phyloP scores from a whole-genome alignment of 2,888 invertebrate species.

The Eupithecia dodoneata region DNA sequence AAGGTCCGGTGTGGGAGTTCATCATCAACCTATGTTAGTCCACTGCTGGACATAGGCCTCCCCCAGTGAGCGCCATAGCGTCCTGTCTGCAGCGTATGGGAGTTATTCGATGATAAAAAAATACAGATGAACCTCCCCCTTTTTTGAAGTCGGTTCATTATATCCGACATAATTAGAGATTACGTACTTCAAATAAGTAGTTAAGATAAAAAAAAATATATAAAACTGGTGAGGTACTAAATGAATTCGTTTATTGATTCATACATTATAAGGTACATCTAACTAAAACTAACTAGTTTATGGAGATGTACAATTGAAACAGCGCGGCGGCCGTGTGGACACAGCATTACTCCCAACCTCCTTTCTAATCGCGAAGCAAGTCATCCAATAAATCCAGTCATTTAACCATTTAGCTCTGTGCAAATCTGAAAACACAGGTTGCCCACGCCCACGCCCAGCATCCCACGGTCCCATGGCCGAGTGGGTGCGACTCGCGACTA shows the following conservation, averaged over 20 bases:
- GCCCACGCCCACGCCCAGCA: constrained; percentile 24
- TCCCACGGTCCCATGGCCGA: constrained; percentile 2
- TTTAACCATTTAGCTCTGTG: constrained; percentile 16
- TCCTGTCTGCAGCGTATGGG: too few relatives aligned
- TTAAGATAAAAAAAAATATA: background rate
- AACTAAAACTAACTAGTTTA: background rate
- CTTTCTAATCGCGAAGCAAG: constrained; percentile 8
- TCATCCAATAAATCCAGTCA: constrained; percentile 14
- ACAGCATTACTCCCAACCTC: background rate
- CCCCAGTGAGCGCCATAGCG: too few relatives aligned
- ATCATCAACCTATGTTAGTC: background rate
- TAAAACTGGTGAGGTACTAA: too few relatives aligned
- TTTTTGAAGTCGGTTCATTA: background rate
- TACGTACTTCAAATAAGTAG: background rate
- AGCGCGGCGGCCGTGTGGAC: background rate
- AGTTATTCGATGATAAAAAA: too few relatives aligned
- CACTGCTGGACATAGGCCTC: too few relatives aligned
- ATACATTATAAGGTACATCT: too few relatives aligned
- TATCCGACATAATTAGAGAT: background rate
- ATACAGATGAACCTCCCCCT: too few relatives aligned
- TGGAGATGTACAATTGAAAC: background rate
- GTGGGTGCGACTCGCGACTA: constrained; percentile 12
- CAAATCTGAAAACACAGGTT: constrained; percentile 22
- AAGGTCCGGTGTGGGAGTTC: background rate
- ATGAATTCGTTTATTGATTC: too few relatives aligned